Evolutionary conservation across 2,797 vertebrate genomes (phyloP).

Genomic region (Muscicapa striata): DNA sequence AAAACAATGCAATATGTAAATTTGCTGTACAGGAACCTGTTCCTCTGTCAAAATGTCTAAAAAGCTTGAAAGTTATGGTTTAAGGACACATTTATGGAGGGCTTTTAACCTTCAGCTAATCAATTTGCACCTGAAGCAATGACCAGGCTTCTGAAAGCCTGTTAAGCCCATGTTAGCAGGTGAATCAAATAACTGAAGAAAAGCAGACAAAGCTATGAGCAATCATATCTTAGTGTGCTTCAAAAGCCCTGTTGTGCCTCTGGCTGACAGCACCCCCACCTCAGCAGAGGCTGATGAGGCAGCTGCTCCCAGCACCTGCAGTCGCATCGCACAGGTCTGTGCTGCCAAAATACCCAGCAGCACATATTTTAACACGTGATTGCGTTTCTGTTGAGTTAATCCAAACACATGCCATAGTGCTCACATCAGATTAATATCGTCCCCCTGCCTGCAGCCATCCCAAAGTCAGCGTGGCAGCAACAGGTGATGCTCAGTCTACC

Average conservation of each 20-base stretch:
- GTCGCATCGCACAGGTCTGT: fast-evolving
- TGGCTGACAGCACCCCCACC: background rate
- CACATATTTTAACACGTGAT: background rate
- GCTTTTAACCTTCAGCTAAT: background rate
- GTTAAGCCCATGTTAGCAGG: background rate
- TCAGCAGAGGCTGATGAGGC: background rate
- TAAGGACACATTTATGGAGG: fast-evolving
- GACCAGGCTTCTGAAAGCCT: background rate
- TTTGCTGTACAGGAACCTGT: background rate
- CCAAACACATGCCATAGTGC: background rate
- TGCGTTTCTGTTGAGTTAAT: background rate
- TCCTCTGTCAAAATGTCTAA: background rate
- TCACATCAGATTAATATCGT: background rate
- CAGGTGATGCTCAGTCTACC: background rate
- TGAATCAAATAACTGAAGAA: background rate
- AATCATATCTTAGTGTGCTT: fast-evolving
- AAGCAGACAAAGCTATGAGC: background rate
- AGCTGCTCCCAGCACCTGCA: background rate
- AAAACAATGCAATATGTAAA: background rate
- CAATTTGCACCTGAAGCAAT: background rate
- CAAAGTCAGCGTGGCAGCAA: background rate
- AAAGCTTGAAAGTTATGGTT: background rate
- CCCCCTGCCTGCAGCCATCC: background rate
- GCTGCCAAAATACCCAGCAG: background rate
- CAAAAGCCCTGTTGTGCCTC: background rate